These are phyloP conservation scores for Thomomys bottae DNA, from an alignment of 2,113 vertebrate genomes.

Conservation along the genomic window DNA sequence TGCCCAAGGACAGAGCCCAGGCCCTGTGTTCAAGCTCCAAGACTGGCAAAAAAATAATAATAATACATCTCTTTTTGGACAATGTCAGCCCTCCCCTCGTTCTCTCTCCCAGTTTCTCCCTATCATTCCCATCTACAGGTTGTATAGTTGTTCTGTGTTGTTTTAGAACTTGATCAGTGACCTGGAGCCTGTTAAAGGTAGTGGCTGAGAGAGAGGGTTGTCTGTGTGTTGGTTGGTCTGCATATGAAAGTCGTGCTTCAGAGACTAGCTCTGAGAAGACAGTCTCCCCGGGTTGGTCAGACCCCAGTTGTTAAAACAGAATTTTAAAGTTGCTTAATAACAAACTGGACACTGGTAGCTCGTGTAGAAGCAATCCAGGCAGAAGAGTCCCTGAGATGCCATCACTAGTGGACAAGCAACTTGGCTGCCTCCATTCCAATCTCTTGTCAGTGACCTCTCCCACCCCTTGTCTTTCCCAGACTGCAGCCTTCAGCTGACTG, in stretches of 20 bases:
- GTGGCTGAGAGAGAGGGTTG: accelerated
- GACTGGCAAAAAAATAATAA: too few relatives aligned
- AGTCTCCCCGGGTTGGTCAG: not conserved
- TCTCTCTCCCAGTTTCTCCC: too few relatives aligned
- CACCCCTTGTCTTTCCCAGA: conserved; percentile 80
- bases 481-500: conserved; percentile 91
- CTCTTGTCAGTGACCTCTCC: not conserved
- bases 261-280: not conserved
- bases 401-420: too few relatives aligned
- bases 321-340: too few relatives aligned
- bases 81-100: too few relatives aligned
- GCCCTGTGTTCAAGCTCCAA: too few relatives aligned
- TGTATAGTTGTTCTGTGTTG: not conserved
- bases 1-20: too few relatives aligned
- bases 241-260: not conserved
- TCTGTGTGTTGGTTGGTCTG: not conserved
- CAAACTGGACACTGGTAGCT: too few relatives aligned
- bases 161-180: not conserved
- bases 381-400: too few relatives aligned
- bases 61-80: too few relatives aligned
- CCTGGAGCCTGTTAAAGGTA: not conserved
- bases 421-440: not conserved
- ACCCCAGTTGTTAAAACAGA: not conserved
- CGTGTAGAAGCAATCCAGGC: too few relatives aligned
- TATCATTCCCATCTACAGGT: too few relatives aligned